phyloP scores from a whole-genome alignment of 2,113 vertebrate species.

The Chaetops frenatus region DNA sequence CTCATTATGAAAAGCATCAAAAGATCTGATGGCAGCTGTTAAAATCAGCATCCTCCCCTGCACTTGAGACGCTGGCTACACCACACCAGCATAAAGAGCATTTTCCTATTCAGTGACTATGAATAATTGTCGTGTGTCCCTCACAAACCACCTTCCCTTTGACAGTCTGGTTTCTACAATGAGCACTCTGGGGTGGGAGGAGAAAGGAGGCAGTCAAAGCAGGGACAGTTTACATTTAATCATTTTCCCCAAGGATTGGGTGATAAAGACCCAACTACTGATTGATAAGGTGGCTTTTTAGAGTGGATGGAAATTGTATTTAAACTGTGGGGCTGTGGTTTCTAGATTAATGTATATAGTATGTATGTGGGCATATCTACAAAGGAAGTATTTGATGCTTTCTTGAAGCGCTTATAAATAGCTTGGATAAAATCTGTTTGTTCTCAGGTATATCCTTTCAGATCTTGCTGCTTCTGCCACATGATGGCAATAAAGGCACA shows the following conservation, averaged over 20 bases:
- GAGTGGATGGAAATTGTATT: not conserved
- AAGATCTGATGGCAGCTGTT: not conserved
- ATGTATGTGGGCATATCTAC: not conserved
- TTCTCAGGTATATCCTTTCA: not conserved
- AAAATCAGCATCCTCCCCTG: not conserved
- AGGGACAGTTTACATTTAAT: not conserved
- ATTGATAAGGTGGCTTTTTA: not conserved
- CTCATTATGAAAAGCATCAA: not conserved
- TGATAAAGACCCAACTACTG: not conserved
- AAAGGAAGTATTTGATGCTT: conserved; percentile 12
- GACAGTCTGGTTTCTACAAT: not conserved
- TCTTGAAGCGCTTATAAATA: conserved; percentile 25
- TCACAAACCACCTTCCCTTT: not conserved
- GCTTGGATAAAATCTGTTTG: conserved; percentile 37
- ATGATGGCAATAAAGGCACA: conserved; percentile 51
- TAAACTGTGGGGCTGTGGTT: not conserved
- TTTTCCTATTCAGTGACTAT: not conserved
- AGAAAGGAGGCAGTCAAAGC: not conserved
- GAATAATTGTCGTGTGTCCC: not conserved
- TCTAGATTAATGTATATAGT: not conserved
- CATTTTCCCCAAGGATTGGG: not conserved
- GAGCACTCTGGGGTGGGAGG: not conserved
- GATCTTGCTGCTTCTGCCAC: conserved; percentile 38
- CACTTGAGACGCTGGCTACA: not conserved
- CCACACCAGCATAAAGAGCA: not conserved